phyloP scores from a whole-genome alignment of 2,797 vertebrate species.

The Microchirus variegatus region DNA sequence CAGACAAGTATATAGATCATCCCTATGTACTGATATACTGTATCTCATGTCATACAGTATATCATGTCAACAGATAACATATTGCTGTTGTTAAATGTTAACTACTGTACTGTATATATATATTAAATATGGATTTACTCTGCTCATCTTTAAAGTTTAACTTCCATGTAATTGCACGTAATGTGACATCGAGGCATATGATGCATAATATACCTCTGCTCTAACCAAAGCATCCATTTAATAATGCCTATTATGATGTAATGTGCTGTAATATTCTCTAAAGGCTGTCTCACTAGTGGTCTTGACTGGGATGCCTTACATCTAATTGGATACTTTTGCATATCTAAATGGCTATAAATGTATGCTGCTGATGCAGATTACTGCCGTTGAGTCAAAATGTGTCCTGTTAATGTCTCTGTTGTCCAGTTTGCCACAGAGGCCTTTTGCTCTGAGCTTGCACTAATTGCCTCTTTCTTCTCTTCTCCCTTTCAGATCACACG shows the following conservation, averaged over 20 bases:
- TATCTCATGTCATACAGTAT: too few species aligned
- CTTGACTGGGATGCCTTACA: constrained; percentile 40
- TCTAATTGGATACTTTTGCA: constrained; percentile 53
- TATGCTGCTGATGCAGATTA: constrained; percentile 28
- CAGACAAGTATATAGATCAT: too few species aligned
- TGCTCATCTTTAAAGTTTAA: constrained; percentile 29
- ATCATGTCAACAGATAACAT: too few species aligned
- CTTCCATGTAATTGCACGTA: constrained; percentile 30
- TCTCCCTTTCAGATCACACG: constrained; percentile 88
- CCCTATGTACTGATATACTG: too few species aligned
- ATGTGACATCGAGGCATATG: constrained; percentile 26
- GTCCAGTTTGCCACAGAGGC: constrained; percentile 26
- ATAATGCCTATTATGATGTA: constrained; percentile 56
- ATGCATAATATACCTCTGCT: constrained; percentile 32
- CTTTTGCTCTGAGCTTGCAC: constrained; percentile 18
- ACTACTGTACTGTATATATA: too few species aligned
- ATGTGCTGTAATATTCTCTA: constrained; percentile 51
- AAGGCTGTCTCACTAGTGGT: constrained; percentile 46
- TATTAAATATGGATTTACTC: constrained; percentile 7
- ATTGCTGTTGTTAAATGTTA: too few species aligned
- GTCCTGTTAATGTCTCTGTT: constrained; percentile 29
- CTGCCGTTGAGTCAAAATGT: constrained; percentile 34
- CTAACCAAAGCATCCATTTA: constrained; percentile 33
- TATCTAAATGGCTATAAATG: constrained; percentile 43
- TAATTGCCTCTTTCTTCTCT: constrained; percentile 49